Conservation (phyloP, 2,113 vertebrate species). For the Parus major region DNA sequence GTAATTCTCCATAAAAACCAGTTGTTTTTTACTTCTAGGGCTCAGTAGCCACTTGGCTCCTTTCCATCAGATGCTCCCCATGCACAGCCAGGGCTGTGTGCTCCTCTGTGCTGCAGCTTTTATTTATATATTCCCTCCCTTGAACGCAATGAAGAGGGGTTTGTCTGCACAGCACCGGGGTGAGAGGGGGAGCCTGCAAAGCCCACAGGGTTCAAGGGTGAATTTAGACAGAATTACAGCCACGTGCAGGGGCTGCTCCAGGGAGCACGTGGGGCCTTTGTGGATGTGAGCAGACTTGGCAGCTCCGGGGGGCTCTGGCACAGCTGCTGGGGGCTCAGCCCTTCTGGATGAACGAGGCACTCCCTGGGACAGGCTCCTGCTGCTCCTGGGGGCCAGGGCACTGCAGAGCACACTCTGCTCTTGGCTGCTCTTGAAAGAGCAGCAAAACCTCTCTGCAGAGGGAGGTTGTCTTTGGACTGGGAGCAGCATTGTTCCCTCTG, state of each 20-base stretch:
- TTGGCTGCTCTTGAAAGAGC: slow-evolving; percentile 7
- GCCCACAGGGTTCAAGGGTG: background rate
- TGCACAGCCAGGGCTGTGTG: slow-evolving; percentile 20
- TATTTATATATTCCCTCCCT: background rate
- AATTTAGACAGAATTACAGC: background rate
- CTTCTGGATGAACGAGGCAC: background rate
- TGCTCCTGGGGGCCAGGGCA: background rate
- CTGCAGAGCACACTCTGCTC: background rate
- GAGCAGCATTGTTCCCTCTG: background rate
- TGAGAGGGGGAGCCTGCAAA: background rate
- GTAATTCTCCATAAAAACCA: background rate
- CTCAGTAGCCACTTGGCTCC: background rate
- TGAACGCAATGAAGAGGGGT: background rate
- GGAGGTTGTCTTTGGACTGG: background rate
- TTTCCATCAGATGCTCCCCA: background rate
- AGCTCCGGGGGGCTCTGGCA: background rate
- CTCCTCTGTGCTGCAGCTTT: background rate
- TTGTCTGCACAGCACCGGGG: background rate
- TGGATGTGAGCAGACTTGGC: background rate
- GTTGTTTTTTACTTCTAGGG: background rate
- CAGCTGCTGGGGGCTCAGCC: background rate
- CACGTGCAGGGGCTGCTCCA: background rate
- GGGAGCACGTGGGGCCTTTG: background rate
- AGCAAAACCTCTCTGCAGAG: background rate
- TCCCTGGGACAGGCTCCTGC: background rate